A percentile compares a stretch with the other conserved stretches of the same genome.
phyloP scores from a whole-genome alignment of 2,888 invertebrate species.

The Eupelmus urozonus region DNA sequence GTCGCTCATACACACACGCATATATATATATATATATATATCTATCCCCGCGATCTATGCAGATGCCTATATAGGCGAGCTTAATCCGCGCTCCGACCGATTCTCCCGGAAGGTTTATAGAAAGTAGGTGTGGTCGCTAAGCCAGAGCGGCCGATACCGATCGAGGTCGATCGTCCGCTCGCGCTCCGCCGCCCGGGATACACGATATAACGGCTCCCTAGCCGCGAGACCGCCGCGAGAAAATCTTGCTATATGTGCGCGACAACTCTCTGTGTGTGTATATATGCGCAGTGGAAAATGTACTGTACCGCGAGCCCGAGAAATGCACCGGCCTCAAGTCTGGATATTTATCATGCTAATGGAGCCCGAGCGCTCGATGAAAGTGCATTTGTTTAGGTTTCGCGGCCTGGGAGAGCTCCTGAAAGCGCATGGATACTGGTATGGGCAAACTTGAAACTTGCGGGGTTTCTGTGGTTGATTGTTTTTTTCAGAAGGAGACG shows the following conservation, averaged over 20 bases:
- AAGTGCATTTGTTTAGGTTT: background rate
- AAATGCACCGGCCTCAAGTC: slow-evolving; percentile 25
- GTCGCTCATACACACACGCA: no score
- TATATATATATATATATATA: no score
- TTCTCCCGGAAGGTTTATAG: slow-evolving; percentile 67
- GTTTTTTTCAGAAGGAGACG: no score
- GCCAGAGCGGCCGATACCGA: slow-evolving; percentile 54
- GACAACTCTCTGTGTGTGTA: background rate
- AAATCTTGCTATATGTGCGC: background rate
- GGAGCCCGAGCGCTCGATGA: background rate
- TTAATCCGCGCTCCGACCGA: slow-evolving; percentile 40
- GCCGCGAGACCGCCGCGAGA: no score
- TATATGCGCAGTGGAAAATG: background rate
- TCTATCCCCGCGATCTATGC: no score
- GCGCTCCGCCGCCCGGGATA: background rate
- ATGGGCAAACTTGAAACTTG: no score
- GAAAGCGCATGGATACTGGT: no score
- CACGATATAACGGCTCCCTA: background rate
- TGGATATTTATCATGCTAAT: background rate
- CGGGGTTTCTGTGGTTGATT: no score
- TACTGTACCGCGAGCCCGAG: background rate
- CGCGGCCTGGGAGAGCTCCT: background rate
- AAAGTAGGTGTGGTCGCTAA: slow-evolving; percentile 70
- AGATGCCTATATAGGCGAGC: no score
- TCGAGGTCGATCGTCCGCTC: slow-evolving; percentile 63